phyloP scores from a whole-genome alignment of 2,113 vertebrate species.

The Aleadryas rufinucha region DNA sequence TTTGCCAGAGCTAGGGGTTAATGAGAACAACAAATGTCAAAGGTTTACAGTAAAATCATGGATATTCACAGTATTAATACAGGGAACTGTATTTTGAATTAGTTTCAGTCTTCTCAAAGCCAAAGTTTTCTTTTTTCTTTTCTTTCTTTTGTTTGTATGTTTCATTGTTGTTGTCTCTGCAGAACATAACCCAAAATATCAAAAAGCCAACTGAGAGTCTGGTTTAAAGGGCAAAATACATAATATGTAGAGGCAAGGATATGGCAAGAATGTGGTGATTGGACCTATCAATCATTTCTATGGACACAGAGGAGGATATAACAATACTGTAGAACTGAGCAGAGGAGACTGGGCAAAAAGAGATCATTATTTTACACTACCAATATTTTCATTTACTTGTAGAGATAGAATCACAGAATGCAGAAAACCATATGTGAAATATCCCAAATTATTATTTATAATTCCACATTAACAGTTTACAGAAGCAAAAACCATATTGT shows the following conservation, averaged over 20 bases:
- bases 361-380: not conserved
- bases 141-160: not conserved
- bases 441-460: not conserved
- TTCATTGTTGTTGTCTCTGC: not conserved
- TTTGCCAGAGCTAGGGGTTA: not conserved
- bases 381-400: not conserved
- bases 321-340: not conserved
- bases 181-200: not conserved
- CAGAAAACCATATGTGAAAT: not conserved
- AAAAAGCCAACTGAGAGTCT: not conserved
- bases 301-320: slow-evolving; percentile 41
- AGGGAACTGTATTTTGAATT: not conserved
- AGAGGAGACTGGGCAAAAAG: not conserved
- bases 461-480: not conserved
- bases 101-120: not conserved
- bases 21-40: not conserved
- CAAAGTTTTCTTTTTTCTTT: not conserved
- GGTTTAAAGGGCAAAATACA: not conserved
- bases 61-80: not conserved
- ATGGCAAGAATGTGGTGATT: slow-evolving; percentile 6
- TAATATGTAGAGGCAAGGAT: not conserved
- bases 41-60: not conserved
- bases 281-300: slow-evolving; percentile 55
- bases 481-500: not conserved
- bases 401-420: not conserved